Evolutionary conservation across 2,888 invertebrate genomes (phyloP), one percentile per base, ranked within the genome.

Genomic region (Galerucella pusilla): DNA sequence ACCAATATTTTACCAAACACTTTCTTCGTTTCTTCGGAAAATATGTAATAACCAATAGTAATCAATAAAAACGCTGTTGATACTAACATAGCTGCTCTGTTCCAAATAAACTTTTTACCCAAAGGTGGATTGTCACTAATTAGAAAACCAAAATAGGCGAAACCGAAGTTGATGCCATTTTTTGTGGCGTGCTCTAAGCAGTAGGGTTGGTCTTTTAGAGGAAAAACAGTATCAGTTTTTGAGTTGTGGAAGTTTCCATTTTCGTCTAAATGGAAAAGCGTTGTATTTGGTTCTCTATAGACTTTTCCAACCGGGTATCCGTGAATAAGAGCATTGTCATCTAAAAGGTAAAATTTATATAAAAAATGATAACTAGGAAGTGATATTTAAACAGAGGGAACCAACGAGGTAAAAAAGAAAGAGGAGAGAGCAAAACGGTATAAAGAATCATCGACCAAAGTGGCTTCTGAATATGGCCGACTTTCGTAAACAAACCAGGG

Each of bases 1-100:
- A 83, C 80, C 49, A 83, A 70, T 12, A 76, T 80, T 76, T 83
- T 84, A 4, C 83, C 83, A 73, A 84, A 84, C 4, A 81, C 61
- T n/a, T 81, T 83, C 14, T 71, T 79, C 7, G 79, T 81, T 71
- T 83, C 82, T n/a, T 75, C 76, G 1, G 79, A 66, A 63, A 81
- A 71, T 11, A 81, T 59, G 61, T 83, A 83, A 69, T 80, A 75
- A 59, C 78, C 28, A 46, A 79, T 78, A 16, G 83, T 78, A 6
- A 81, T 46, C 9, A 81, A 59, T 35, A 83, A 74, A 66, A 82
- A 84, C 54, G 81, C 74, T 16, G 79, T 77, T 6, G 83, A 83
- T 7, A 81, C 35, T 60, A 82, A 78, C 78, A 81, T 80, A 3
- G 81, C 80, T 68, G 79, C 80, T 68, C 81, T 77, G 68, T 81